These are phyloP conservation scores for Pionites leucogaster DNA, from an alignment of 2,113 vertebrate genomes.

Conservation along the genomic window DNA sequence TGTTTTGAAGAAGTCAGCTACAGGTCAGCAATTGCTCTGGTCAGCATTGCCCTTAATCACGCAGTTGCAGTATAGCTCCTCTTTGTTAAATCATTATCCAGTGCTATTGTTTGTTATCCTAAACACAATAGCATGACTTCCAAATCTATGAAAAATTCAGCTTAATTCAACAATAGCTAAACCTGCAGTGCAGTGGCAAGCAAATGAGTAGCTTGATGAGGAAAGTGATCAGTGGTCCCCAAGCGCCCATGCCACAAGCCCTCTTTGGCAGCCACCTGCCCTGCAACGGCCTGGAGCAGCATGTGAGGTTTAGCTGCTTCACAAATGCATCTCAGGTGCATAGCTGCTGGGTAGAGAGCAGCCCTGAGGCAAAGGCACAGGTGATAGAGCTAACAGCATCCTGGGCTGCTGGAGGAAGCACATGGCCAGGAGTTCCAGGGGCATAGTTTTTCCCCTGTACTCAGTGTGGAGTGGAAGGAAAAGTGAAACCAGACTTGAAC, in stretches of 20 bases:
- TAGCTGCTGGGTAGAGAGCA: background rate
- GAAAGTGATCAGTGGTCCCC: background rate
- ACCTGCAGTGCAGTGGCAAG: background rate
- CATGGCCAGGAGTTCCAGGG: background rate
- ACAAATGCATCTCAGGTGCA: fast-evolving
- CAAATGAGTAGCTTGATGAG: background rate
- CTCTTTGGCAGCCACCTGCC: background rate
- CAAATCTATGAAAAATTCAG: background rate
- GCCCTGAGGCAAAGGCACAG: background rate
- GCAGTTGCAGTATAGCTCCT: background rate
- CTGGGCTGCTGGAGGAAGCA: background rate
- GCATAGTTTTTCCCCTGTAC: background rate
- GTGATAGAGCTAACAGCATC: background rate
- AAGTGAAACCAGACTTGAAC: no score
- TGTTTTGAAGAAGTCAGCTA: background rate
- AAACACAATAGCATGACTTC: background rate
- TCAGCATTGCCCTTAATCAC: background rate
- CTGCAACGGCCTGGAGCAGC: background rate
- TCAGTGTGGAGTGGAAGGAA: background rate
- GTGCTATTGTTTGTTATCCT: background rate
- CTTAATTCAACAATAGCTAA: background rate
- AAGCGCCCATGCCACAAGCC: background rate
- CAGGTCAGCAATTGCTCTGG: background rate
- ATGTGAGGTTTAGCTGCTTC: background rate
- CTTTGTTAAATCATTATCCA: background rate